Conservation (phyloP, 64 coral and sea anemone genomes). For the Actinia tenebrosa region DNA sequence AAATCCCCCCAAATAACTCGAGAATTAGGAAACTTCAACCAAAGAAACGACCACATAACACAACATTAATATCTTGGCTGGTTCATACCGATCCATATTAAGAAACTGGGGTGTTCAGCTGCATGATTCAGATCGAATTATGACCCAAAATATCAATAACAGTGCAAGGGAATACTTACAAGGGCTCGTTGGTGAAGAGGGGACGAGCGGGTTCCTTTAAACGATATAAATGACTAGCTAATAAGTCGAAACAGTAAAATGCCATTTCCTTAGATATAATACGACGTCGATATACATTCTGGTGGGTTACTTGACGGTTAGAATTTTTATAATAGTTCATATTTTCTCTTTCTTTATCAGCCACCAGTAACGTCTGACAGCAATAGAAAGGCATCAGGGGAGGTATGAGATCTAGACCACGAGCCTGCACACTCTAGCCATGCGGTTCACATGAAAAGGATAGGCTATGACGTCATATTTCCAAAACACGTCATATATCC, state of each 20-base stretch:
- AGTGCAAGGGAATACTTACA: constrained; percentile 76
- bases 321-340: constrained; percentile 92
- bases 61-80: neutral
- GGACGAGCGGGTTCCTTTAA: constrained; percentile 78
- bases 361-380: constrained; percentile 84
- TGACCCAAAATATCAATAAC: constrained; percentile 13
- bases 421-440: constrained; percentile 61
- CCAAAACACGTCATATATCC: too few species aligned
- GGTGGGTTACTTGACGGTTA: constrained; percentile 70
- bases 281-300: constrained; percentile 66
- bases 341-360: constrained; percentile 65
- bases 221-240: constrained; percentile 85
- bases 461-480: constrained; percentile 28
- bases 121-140: neutral
- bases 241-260: constrained; percentile 96
- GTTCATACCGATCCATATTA: neutral
- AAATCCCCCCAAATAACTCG: neutral
- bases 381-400: constrained; percentile 87
- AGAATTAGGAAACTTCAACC: neutral
- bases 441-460: constrained; percentile 54
- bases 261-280: constrained; percentile 99
- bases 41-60: neutral
- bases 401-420: constrained; percentile 27
- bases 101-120: neutral
- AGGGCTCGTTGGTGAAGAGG: constrained; percentile 93